phyloP scores from a whole-genome alignment of 1,140 invertebrate genomes.

The Physella acuta region DNA sequence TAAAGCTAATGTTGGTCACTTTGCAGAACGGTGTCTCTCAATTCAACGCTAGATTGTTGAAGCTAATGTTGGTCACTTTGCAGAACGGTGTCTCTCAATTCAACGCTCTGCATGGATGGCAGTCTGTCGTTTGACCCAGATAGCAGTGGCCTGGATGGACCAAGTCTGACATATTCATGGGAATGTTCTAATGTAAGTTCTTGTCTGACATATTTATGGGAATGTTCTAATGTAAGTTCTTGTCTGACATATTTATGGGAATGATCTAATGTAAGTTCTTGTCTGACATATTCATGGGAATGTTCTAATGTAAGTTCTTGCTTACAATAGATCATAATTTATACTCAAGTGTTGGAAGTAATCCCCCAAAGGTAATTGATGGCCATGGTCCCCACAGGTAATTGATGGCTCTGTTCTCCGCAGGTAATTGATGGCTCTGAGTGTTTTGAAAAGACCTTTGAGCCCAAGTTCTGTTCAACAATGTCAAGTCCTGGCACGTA shows the following conservation, averaged over 20 bases:
- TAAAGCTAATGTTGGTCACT: conserved; percentile 4
- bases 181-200: conserved; percentile 33
- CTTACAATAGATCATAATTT: no score
- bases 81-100: conserved; percentile 19
- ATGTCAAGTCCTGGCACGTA: no score
- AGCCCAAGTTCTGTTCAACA: no score
- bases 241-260: conserved; percentile 39
- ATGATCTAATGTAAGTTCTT: conserved; percentile 33
- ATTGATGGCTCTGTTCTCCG: no score
- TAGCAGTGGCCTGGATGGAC: conserved; percentile 8
- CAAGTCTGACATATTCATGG: conserved; percentile 38
- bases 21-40: no score
- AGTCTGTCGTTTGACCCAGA: conserved; percentile 45
- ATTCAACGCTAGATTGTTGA: no score
- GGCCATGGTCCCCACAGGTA: no score
- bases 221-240: conserved; percentile 32
- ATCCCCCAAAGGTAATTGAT: no score
- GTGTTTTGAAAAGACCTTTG: no score
- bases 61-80: background rate
- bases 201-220: conserved; percentile 40
- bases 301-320: conserved; percentile 34
- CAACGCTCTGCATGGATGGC: conserved; percentile 35
- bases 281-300: conserved; percentile 38
- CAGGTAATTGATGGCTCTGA: no score
- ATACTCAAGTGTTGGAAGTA: no score